Evolutionary conservation across 2,888 invertebrate species (phyloP).

Genomic region (Caenorhabditis imperialis): DNA sequence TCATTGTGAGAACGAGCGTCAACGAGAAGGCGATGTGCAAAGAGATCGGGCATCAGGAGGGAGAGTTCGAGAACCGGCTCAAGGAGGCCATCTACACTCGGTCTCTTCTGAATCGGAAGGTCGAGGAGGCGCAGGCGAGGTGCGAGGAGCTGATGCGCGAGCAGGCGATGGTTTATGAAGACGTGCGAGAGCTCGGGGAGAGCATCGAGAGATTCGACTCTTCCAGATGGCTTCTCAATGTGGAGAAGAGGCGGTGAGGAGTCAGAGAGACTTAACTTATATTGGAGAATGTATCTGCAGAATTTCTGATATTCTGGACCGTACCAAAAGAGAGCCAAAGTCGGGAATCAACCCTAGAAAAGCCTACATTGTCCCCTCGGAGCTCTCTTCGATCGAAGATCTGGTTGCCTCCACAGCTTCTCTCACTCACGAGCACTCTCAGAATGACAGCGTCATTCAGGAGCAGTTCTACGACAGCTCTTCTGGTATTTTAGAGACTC

Average conservation of each 20-base stretch:
- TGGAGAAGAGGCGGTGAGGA: slow-evolving; percentile 40
- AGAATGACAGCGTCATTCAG: slow-evolving; percentile 3
- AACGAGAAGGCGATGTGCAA: slow-evolving; percentile 56
- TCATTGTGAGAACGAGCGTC: slow-evolving; percentile 47
- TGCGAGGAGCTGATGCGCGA: slow-evolving; percentile 25
- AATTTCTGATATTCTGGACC: slow-evolving; percentile 48
- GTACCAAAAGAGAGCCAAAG: slow-evolving; percentile 45
- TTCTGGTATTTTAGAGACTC: too few relatives aligned
- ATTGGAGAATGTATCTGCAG: too few relatives aligned
- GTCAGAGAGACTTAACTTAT: too few relatives aligned
- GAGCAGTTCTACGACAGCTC: background rate
- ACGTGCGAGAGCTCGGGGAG: slow-evolving; percentile 36
- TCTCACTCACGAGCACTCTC: slow-evolving; percentile 16
- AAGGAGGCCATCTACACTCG: slow-evolving; percentile 27
- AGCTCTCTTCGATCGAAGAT: slow-evolving; percentile 29
- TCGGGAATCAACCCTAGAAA: slow-evolving; percentile 27
- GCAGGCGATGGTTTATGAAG: slow-evolving; percentile 49
- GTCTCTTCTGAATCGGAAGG: slow-evolving; percentile 1
- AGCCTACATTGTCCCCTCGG: slow-evolving; percentile 28
- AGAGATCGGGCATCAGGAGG: slow-evolving; percentile 53
- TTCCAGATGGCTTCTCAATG: slow-evolving; percentile 50
- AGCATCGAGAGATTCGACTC: slow-evolving; percentile 45
- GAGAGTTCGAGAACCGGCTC: slow-evolving; percentile 42
- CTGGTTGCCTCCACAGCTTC: slow-evolving; percentile 30
- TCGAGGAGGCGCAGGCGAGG: slow-evolving; percentile 34